phyloP scores from a whole-genome alignment of 2,888 invertebrate species.

The Coecobrya sp. region DNA sequence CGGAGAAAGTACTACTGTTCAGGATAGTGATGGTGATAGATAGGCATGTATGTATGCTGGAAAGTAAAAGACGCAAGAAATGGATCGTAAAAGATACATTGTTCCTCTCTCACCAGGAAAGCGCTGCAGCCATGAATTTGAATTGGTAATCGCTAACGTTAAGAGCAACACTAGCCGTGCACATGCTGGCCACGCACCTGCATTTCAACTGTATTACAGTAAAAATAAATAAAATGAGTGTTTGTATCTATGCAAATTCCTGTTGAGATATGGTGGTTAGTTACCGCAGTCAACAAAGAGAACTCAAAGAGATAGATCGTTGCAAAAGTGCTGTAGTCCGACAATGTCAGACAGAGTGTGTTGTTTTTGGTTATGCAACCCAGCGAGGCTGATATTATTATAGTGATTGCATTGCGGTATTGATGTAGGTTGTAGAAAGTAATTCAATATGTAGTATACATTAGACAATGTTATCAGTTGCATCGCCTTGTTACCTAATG shows the following conservation, averaged over 20 bases:
- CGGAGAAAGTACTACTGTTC: neutral
- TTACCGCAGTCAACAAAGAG: neutral
- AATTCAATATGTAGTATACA: too few species aligned
- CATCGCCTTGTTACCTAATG: too few species aligned
- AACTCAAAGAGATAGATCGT: too few species aligned
- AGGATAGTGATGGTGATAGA: neutral
- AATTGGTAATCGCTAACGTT: slow-evolving; percentile 60
- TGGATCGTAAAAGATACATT: slow-evolving; percentile 69
- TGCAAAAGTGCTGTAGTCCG: too few species aligned
- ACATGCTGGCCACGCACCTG: neutral
- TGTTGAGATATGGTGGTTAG: neutral
- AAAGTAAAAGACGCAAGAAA: slow-evolving; percentile 52
- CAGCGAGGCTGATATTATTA: too few species aligned
- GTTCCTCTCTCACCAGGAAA: slow-evolving; percentile 30
- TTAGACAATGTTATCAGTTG: too few species aligned
- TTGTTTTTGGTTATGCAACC: too few species aligned
- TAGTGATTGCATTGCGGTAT: too few species aligned
- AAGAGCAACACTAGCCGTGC: neutral
- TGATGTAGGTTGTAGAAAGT: too few species aligned
- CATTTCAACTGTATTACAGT: neutral
- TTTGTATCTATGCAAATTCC: neutral
- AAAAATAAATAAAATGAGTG: neutral
- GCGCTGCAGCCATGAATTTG: slow-evolving; percentile 53
- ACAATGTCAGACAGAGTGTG: too few species aligned
- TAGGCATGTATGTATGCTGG: neutral